Evolutionary conservation across 2,113 vertebrate genomes (phyloP), one percentile per base, ranked within the genome.

Genomic region (Columbina picui): DNA sequence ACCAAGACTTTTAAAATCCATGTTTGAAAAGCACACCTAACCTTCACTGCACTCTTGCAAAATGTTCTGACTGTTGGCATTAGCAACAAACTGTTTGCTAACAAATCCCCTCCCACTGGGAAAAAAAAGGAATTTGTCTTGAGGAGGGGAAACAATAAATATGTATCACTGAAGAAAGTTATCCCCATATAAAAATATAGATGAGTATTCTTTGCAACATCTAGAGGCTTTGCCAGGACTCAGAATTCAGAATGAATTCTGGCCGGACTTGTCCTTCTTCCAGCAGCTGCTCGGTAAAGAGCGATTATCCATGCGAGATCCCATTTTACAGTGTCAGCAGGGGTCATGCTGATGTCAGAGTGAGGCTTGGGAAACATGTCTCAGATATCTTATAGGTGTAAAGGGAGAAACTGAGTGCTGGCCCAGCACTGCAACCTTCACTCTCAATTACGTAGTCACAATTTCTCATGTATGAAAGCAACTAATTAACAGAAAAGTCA

Each of bases 291-390:
- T 89, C 57, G 13, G 22, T 21, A 82, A 74, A 69, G 65, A 55
- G 61, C 61, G 29, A 47, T 34, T 61, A 69, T 50, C 74, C 38
- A 12, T 11, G 50, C 23, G 38, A 47, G 59, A 59, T 70, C 50
- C 41, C 38, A 15, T 70, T 91, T 65, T 30, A 69, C 34, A 70
- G 68, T 14, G 20, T 77, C 79, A 91, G 78, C 68, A 77, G 38
- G 38, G 17, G 3, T 13, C 0, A 0, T 38, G 38, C 15, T 87
- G 89, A 68, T 65, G 38, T 80, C 89, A 94, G 55, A 34, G 6
- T 1, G 6, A 47, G 38, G 38, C 32, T 61, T 29, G 45, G 38
- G 34, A 77, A 86, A 77, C 0, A 0, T 2, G 0, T 36, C 53
- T 77, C 68, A 13, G 57, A 39, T 70, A 69, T 22, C 34, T 69